A percentile compares a stretch with the other conserved stretches of the same genome.
Conservation (phyloP, 2,113 vertebrate genomes). For the Eurypyga helias region DNA sequence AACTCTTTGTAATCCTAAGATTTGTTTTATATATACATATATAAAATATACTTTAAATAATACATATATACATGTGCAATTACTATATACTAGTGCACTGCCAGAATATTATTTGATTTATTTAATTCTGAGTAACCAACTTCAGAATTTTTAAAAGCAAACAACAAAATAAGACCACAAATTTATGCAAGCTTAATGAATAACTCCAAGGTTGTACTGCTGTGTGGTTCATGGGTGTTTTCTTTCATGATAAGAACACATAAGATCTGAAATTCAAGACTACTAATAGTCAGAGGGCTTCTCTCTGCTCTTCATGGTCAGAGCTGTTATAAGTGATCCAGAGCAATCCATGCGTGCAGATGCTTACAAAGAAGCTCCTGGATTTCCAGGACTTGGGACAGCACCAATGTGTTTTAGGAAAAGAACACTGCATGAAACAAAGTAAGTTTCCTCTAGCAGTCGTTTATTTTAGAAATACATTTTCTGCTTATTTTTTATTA, state of each 20-base stretch:
- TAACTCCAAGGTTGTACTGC: neutral
- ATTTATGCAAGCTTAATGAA: neutral
- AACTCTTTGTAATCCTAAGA: neutral
- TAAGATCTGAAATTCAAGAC: neutral
- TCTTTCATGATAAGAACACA: neutral
- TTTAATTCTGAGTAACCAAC: neutral
- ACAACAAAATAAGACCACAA: neutral
- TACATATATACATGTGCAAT: neutral
- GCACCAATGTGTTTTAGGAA: slow-evolving; percentile 61
- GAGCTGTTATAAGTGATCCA: slow-evolving; percentile 85
- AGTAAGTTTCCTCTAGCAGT: slow-evolving; percentile 63
- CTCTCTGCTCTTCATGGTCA: slow-evolving; percentile 6
- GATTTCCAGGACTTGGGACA: slow-evolving; percentile 15
- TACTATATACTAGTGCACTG: neutral
- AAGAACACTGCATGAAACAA: slow-evolving; percentile 78
- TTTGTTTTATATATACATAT: neutral
- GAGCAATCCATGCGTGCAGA: slow-evolving; percentile 71
- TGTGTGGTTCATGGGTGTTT: neutral
- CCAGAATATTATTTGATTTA: neutral
- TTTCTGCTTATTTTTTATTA: neutral
- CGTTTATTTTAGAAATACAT: neutral
- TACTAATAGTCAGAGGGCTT: neutral
- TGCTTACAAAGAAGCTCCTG: neutral
- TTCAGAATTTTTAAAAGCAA: neutral
- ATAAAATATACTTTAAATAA: neutral